Evolutionary conservation across 2,888 invertebrate species (phyloP).

Genomic region (Euzetes globulus): DNA sequence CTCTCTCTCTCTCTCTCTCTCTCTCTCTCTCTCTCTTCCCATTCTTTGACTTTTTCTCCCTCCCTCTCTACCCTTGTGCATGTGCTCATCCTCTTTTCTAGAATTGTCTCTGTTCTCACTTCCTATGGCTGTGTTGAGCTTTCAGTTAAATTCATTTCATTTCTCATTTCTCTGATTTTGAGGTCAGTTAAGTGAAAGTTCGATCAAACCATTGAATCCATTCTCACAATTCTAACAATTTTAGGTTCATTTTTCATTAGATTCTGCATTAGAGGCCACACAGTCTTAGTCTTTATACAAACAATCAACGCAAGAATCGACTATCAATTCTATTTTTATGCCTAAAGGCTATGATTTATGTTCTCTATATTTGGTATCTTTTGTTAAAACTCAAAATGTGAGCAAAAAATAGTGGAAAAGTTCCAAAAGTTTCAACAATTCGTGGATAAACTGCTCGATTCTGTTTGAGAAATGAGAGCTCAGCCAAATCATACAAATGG

Average conservation of each 20-base stretch:
- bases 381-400: too few relatives aligned
- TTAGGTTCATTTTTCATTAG: not conserved
- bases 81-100: not conserved
- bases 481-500: too few relatives aligned
- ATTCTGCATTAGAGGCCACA: not conserved
- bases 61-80: not conserved
- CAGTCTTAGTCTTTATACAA: not conserved
- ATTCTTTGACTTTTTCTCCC: not conserved
- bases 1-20: constrained; percentile 1
- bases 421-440: too few relatives aligned
- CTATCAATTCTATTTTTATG: not conserved
- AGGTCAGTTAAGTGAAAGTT: constrained; percentile 15
- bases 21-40: constrained; percentile 8
- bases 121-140: not conserved
- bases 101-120: not conserved
- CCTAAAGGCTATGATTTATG: constrained; percentile 11
- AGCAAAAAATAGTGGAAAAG: too few relatives aligned
- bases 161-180: not conserved
- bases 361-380: not conserved
- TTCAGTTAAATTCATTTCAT: not conserved
- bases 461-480: too few relatives aligned
- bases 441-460: too few relatives aligned
- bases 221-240: constrained; percentile 4
- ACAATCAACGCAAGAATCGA: constrained; percentile 2
- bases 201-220: constrained; percentile 10